A percentile compares a stretch with the other conserved stretches of the same genome.
These are phyloP conservation scores for Crocidura indochinensis DNA, from an alignment of 2,797 vertebrate genomes.

Conservation along the genomic window DNA sequence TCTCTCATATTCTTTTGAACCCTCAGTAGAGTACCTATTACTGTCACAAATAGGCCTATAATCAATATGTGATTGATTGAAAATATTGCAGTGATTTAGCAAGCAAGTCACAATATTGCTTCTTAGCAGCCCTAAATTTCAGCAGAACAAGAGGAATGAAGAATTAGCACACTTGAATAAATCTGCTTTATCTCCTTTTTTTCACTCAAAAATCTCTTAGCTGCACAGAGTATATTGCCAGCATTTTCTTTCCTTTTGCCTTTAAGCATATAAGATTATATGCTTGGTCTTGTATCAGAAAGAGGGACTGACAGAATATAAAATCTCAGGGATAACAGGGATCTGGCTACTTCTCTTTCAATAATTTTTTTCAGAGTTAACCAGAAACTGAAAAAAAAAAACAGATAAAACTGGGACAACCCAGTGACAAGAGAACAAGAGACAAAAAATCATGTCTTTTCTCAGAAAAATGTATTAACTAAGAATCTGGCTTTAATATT, in stretches of 20 bases:
- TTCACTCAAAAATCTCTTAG: slow-evolving; percentile 50
- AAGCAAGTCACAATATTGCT: slow-evolving; percentile 10
- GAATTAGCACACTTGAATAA: slow-evolving; percentile 34
- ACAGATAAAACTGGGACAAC: slow-evolving; percentile 83
- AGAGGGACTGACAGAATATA: neutral
- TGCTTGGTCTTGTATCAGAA: slow-evolving; percentile 13
- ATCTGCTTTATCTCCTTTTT: slow-evolving; percentile 36
- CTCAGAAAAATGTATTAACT: slow-evolving; percentile 80
- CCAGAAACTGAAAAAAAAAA: slow-evolving; percentile 68
- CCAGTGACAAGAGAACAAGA: slow-evolving; percentile 76
- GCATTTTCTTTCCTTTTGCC: slow-evolving; percentile 20
- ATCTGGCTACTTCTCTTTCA: slow-evolving; percentile 55
- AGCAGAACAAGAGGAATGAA: slow-evolving; percentile 10
- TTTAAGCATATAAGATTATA: slow-evolving; percentile 52
- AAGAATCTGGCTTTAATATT: slow-evolving; percentile 83
- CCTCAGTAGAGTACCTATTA: neutral
- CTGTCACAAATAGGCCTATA: neutral
- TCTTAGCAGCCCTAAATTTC: slow-evolving; percentile 36
- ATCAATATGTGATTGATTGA: slow-evolving; percentile 37
- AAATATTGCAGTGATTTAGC: slow-evolving; percentile 39
- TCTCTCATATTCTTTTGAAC: slow-evolving; percentile 1
- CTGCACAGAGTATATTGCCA: slow-evolving; percentile 16
- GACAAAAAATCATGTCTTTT: slow-evolving; percentile 62
- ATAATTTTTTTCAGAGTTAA: slow-evolving; percentile 28
- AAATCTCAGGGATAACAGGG: slow-evolving; percentile 67